Evolutionary conservation across 2,888 invertebrate species (phyloP), one percentile per base, ranked within the genome.

Genomic region (Acrobasis repandana): DNA sequence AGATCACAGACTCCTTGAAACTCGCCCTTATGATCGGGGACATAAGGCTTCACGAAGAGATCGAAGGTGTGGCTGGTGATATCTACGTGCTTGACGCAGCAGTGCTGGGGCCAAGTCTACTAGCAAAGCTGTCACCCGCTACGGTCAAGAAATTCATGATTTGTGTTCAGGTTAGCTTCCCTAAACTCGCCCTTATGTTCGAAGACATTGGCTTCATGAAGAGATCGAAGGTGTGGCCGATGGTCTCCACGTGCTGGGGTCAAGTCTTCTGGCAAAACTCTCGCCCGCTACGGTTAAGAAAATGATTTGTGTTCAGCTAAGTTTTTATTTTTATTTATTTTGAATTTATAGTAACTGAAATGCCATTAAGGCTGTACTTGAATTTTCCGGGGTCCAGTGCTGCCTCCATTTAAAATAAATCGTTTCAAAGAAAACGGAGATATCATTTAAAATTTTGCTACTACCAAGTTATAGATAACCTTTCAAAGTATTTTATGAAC

Each of bases 21-120:
- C 89, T 96, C 14, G 95, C 96, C 0, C 88, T 97, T 9, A 97
- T 97, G 97, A 95, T 97, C 52, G 97, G 97, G 1, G 97, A 97
- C 76, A 91, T 97, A 0, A 93, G 97, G 9, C 87, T 97, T 38
- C 93, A 93, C 14, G 97, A 96, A 70, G 96, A 96, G 77, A 91
- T 89, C 60, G 94, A 94, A 14, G 97, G 97, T 2, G 96, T 97
- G 0, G 96, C 96, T 2, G 97, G 97, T 0, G 97, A 97, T 73
- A 94, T 97, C 20, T 97, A 96, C 76, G 93, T 97, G 28, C 79
- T 97, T 62, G 97, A 97, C 74, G 96, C 96, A 0, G 93, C 93
- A 16, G 94, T 96, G 3, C 95, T 96, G 0, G 96, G 96, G 0
- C 94, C 97, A 2, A 93, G 95, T 15, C 94, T 97, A 78, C 95